Percentiles rank a stretch among this genome's conserved stretches.
phyloP scores from a whole-genome alignment of 2,797 vertebrate species.

The Smutsia gigantea region DNA sequence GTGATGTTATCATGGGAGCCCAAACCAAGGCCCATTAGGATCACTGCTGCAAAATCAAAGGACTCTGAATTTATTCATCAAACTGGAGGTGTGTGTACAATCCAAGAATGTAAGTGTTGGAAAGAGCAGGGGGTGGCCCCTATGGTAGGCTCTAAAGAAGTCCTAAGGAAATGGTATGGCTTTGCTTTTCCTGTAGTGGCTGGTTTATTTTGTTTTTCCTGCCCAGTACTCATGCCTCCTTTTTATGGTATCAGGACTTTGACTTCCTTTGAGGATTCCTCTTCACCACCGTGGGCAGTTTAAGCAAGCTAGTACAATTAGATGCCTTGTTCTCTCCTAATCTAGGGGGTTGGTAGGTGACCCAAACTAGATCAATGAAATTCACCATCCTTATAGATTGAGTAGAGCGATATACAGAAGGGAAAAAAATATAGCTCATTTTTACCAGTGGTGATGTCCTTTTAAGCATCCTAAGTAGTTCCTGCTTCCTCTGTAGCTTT shows the following conservation, averaged over 20 bases:
- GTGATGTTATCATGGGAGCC: not conserved
- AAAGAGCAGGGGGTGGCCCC: not conserved
- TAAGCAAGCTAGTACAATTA: not conserved
- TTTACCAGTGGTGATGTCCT: not conserved
- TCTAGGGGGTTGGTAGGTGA: not conserved
- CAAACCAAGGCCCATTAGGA: not conserved
- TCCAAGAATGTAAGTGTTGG: not conserved
- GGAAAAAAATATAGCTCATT: not conserved
- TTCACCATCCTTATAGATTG: not conserved
- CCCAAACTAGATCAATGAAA: not conserved
- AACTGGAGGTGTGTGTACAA: not conserved
- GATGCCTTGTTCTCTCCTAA: not conserved
- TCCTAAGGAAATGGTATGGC: not conserved
- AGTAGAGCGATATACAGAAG: not conserved
- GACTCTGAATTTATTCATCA: not conserved
- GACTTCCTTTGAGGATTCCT: not conserved
- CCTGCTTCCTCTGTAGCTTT: not conserved
- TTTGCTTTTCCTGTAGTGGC: not conserved
- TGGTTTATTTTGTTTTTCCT: not conserved
- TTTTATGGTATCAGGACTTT: not conserved
- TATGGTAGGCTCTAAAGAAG: not conserved
- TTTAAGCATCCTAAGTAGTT: not conserved
- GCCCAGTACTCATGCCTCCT: not conserved
- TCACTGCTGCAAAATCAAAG: not conserved
- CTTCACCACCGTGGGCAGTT: not conserved